Evolutionary conservation across 2,888 invertebrate species (phyloP).

Genomic region (Allolobophora icterica): DNA sequence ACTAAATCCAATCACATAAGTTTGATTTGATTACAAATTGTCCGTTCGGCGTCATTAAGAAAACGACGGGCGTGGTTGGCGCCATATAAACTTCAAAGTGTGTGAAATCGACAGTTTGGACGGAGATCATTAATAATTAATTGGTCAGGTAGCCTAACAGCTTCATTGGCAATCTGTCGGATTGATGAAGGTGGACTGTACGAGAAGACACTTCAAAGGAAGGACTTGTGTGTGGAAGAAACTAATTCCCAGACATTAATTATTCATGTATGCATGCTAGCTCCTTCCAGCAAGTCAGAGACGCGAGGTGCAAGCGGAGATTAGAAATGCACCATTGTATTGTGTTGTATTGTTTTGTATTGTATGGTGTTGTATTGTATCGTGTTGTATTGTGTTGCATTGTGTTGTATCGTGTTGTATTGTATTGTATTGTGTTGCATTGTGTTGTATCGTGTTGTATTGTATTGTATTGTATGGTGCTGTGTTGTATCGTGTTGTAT

Average conservation of each 20-base stretch:
- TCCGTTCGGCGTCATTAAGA: neutral
- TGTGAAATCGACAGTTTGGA: neutral
- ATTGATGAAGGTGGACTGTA: neutral
- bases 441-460: neutral
- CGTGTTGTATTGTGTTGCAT: neutral
- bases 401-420: neutral
- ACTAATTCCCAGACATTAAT: neutral
- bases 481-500: no score
- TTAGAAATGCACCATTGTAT: neutral
- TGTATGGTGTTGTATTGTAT: no score
- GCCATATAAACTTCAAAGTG: neutral
- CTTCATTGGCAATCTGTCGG: neutral
- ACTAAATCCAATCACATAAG: neutral
- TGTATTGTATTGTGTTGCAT: no score
- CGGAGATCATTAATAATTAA: neutral
- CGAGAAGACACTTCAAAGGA: neutral
- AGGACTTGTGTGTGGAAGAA: neutral
- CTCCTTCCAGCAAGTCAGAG: neutral
- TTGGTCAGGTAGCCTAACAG: neutral
- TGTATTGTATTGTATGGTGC: neutral
- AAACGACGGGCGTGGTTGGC: neutral
- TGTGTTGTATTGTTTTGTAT: neutral
- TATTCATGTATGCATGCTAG: neutral
- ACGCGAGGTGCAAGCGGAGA: neutral
- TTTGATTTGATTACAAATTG: neutral